Evolutionary conservation across 2,113 vertebrate genomes (phyloP), one percentile per base, ranked within the genome.

Genomic region (Brienomyrus brachyistius): DNA sequence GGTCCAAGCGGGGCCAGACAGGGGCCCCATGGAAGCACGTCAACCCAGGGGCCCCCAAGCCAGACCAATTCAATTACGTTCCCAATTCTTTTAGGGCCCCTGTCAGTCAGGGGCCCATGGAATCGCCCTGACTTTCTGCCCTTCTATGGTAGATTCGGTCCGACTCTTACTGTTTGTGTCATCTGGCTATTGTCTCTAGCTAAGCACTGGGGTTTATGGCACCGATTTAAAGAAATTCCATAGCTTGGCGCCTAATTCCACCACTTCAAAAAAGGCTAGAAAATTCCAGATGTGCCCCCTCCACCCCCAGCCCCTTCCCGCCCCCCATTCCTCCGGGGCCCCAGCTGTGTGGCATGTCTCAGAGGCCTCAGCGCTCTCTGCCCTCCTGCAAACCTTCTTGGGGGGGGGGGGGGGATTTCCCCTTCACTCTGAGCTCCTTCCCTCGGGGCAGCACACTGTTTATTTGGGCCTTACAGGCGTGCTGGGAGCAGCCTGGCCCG

Each of bases 251-350:
- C 35, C 74, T 80, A 35, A 80, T 80, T 80, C 15, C 35, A 80
- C 31, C 31, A 43, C 35, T 80, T 80, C 74, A 80, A 80, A 80
- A 77, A 80, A 80, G 43, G 17, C 15, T 80, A 27, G 83, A 86
- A 86, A 48, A 86, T 86, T 86, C 83, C 83, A 86, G 83, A 50
- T 88, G 66, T 51, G 23, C 85, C 50, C 50, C 50, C 13, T 19
- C n/a, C 87, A 0, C 59, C 47, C 62, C 15, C 35, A 19, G 21
- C 27, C 13, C 31, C 70, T 31, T 31, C 40, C 40, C 40, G 1
- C 40, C 40, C 40, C 23, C 10, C 19, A 47, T 66, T 48, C 21
- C 23, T 74, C 87, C 43, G 6, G n/a, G 66, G n/a, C 88, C 50
- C 62, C n/a, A 74, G 66, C 62, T 48, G 66, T 88, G 88, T 35